Base-by-base conservation (phyloP, 1,140 invertebrate species). In the Neodiprion fabricii region DNA sequence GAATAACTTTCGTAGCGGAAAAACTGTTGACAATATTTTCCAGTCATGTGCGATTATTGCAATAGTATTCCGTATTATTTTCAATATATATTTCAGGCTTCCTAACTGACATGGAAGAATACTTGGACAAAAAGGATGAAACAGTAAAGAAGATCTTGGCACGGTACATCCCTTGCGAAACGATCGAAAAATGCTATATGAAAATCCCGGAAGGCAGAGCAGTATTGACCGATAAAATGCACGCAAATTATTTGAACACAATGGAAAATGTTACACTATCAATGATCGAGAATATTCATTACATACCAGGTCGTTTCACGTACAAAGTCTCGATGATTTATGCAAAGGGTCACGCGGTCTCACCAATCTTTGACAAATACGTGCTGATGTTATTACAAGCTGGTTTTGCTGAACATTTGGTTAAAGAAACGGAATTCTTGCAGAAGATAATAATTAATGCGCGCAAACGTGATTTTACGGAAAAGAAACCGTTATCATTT, bases 161-260 rank as follows among this genome's bases (percentile, higher is more conserved):
- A 17, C n/a, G 21, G 10, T 68, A 68, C 2, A 17, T 14, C n/a
- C 11, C 11, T 10, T 68, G 67, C 17, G 11, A 9, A 17, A 68
- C n/a, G 1, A 17, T 68, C 10, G 17, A 17, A 9, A 68, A 68
- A 10, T 68, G 67, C 28, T 68, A 1, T 11, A 68, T 11, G 17
- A 1, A 68, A 40, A 3, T 68, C n/a, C n/a, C 28, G 9, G 17
- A 9, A 1, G 67, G 28, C 28, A 17, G 17, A 40, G 67, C 67
- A 1, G 67, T 68, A 21, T 68, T 68, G 9, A 68, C 67, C 11
- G 28, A 68, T 68, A 68, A 68, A 68, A 14, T 68, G 67, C n/a
- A 40, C 28, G 67, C 67, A 1, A 17, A 68, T 21, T 68, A 68
- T 68, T 68, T 68, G 67, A 68, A 68, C 17, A 10, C 11, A 21